These are phyloP conservation scores for Pithys albifrons DNA, from an alignment of 2,113 vertebrate genomes.

Conservation along the genomic window DNA sequence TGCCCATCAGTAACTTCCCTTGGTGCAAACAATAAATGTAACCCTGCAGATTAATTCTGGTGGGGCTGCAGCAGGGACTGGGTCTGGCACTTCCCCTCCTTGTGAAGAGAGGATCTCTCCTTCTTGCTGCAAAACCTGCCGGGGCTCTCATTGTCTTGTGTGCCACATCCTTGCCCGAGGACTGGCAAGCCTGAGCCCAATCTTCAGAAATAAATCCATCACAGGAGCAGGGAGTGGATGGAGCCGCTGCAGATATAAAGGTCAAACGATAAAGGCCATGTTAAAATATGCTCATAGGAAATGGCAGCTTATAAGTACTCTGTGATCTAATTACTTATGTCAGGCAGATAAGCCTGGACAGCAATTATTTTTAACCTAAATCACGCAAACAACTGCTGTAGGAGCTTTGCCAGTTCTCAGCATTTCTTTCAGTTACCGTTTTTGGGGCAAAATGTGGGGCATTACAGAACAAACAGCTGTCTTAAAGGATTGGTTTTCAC, in stretches of 20 bases:
- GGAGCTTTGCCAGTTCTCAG: not conserved
- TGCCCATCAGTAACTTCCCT: not conserved
- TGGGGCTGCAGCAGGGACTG: not conserved
- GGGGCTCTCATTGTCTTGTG: not conserved
- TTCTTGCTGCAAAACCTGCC: not conserved
- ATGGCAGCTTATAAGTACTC: constrained; percentile 43
- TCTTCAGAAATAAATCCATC: constrained; percentile 50
- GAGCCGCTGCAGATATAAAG: constrained; percentile 36
- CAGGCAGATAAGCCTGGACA: constrained; percentile 40
- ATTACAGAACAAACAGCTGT: not conserved
- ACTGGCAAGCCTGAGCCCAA: not conserved
- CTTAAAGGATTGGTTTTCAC: not conserved
- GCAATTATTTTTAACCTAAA: constrained; percentile 52
- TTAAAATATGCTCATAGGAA: constrained; percentile 60
- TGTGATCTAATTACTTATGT: constrained; percentile 58
- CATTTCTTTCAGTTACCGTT: not conserved
- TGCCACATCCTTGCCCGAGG: not conserved
- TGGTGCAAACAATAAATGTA: not conserved
- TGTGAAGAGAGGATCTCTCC: not conserved
- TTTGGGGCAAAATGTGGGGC: not conserved
- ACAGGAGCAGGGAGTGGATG: not conserved
- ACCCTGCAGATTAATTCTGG: not conserved
- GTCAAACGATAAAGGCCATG: constrained; percentile 59
- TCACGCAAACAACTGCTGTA: not conserved
- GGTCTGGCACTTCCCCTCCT: not conserved